These are phyloP conservation scores for Glossosoma conforme DNA, from an alignment of 1,140 invertebrate genomes.

Conservation along the genomic window DNA sequence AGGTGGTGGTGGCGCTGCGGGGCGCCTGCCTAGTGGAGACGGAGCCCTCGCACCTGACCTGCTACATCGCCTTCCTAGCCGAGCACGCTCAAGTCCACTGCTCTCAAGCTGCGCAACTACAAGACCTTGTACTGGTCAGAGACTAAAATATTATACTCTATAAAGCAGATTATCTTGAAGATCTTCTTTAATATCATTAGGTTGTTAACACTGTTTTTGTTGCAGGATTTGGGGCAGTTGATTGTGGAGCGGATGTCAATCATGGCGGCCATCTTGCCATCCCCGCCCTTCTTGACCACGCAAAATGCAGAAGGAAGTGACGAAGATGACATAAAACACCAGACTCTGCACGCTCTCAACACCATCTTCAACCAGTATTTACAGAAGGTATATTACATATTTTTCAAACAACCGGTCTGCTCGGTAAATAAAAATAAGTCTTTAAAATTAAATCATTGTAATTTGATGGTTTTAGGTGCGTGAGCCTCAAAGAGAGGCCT, in stretches of 20 bases:
- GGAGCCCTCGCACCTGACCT: constrained; percentile 74
- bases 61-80: constrained; percentile 85
- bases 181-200: not conserved
- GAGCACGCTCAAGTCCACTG: constrained; percentile 61
- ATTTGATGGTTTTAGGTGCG: too few species aligned
- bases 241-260: constrained; percentile 91
- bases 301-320: constrained; percentile 3
- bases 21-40: constrained; percentile 90
- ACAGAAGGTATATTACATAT: constrained; percentile 50
- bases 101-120: constrained; percentile 45
- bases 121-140: constrained; percentile 41
- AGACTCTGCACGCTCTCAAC: constrained; percentile 72
- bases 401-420: too few species aligned
- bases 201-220: constrained; percentile 1
- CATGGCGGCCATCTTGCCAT: constrained; percentile 76
- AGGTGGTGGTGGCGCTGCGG: constrained; percentile 65
- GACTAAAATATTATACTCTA: not conserved
- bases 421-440: not conserved
- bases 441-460: not conserved
- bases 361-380: constrained; percentile 74
- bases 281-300: constrained; percentile 41
- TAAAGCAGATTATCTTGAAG: not conserved
- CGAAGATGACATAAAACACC: constrained; percentile 39
- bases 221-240: constrained; percentile 79
- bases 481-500: constrained; percentile 48